A percentile compares a stretch with the other conserved stretches of the same genome.
Evolutionary conservation across 2,888 invertebrate genomes (phyloP).

Genomic region (Leucophenga montana): DNA sequence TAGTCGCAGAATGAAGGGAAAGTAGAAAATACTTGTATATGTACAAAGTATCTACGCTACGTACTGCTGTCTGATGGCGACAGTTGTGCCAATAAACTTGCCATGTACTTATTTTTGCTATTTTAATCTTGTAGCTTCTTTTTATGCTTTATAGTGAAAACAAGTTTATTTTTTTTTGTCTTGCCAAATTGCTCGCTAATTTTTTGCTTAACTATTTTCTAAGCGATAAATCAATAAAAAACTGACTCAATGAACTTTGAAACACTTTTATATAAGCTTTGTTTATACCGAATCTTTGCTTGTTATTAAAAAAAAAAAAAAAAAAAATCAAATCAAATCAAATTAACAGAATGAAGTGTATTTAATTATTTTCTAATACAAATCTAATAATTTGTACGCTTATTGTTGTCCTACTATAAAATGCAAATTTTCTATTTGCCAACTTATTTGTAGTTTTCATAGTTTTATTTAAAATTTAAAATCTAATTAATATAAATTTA

Average conservation of each 20-base stretch:
- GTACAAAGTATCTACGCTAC: neutral
- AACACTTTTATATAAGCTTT: too few relatives aligned
- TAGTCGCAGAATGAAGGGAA: constrained; percentile 14
- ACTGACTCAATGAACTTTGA: too few relatives aligned
- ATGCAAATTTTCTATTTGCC: neutral
- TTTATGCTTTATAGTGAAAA: neutral
- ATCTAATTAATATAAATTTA: neutral
- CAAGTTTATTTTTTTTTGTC: neutral
- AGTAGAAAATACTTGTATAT: too few relatives aligned
- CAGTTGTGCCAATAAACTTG: constrained; percentile 18
- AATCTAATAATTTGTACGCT: too few relatives aligned
- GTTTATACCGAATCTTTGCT: too few relatives aligned
- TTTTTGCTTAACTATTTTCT: neutral
- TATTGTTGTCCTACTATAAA: too few relatives aligned
- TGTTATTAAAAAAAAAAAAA: too few relatives aligned
- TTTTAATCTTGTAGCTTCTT: neutral
- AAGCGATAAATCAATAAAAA: too few relatives aligned
- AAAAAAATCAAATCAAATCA: too few relatives aligned
- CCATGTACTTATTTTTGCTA: neutral
- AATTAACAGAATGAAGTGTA: too few relatives aligned
- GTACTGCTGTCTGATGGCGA: neutral
- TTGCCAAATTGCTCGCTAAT: neutral
- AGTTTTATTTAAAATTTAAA: constrained; percentile 19
- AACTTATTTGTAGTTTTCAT: neutral
- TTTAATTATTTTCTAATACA: neutral